Conservation (phyloP, 2,888 invertebrate genomes). For the Coenonympha arcania region DNA sequence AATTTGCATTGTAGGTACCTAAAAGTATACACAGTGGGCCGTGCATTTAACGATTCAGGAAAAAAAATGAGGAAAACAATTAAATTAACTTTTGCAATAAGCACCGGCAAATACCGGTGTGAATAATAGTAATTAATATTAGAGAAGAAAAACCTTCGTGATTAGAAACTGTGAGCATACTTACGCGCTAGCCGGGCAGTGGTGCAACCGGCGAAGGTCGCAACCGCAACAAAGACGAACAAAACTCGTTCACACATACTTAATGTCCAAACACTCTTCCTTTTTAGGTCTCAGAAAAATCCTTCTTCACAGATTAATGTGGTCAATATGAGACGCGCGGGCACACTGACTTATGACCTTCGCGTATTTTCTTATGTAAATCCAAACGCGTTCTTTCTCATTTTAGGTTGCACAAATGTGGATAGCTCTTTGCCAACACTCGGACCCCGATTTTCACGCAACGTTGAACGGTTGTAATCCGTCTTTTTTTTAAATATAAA, state of each 20-base stretch:
- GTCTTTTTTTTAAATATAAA: conserved; percentile 50
- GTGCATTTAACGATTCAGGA: not conserved
- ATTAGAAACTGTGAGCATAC: conserved; percentile 30
- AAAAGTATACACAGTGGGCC: not conserved
- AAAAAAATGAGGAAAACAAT: not conserved
- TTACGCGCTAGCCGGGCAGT: conserved; percentile 60
- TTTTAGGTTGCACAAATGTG: conserved; percentile 66
- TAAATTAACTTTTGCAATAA: conserved; percentile 4
- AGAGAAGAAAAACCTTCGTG: conserved; percentile 13
- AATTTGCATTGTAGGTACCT: not conserved
- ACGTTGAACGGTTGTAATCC: conserved; percentile 55
- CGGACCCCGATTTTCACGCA: conserved; percentile 63
- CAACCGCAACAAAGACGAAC: conserved; percentile 40
- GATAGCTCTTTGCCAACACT: conserved; percentile 61
- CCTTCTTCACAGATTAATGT: conserved; percentile 30
- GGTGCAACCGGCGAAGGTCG: conserved; percentile 42
- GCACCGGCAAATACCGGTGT: conserved; percentile 8
- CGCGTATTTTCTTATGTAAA: conserved; percentile 54
- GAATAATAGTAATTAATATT: conserved; percentile 3
- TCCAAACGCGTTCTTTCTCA: conserved; percentile 63
- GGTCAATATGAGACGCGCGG: conserved; percentile 37
- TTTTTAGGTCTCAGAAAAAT: conserved; percentile 15
- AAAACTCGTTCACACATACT: conserved; percentile 58
- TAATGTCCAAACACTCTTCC: conserved; percentile 27
- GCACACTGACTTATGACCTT: conserved; percentile 50